Evolutionary conservation across 2,888 invertebrate genomes (phyloP), one percentile per base, ranked within the genome.

Genomic region (Myopa tessellatipennis): DNA sequence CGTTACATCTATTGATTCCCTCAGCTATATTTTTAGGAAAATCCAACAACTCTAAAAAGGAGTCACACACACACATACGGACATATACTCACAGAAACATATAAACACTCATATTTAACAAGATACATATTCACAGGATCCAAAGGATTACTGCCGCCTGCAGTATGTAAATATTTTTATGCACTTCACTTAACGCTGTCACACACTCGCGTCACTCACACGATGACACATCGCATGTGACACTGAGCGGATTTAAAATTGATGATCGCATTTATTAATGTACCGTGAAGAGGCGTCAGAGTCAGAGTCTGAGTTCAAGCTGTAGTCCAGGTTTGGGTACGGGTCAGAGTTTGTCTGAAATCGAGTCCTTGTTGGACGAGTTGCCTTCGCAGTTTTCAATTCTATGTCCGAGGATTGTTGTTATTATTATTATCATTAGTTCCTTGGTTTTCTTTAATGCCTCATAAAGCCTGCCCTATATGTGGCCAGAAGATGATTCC

Each of bases 191-290:
- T n/a, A 10, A 58, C 58, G n/a, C 14, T 6, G n/a, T 16, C n/a
- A 58, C 58, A 2, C n/a, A 58, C n/a, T 6, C 34, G 61, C 34
- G n/a, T 4, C 34, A 14, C 26, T 1, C 69, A 50, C 69, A 69
- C 26, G 36, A n/a, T 45, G 45, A 50, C 45, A 52, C 45, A 68
- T 52, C 4, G 52, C 16, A n/a, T n/a, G 50, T 50, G 26, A 61
- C 73, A 61, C 61, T 45, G 63, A 63, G 34, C 50, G 26, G 55
- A 40, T 67, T 38, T 40, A 60, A 58, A 67, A 68, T 68, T 75
- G 68, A 75, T 68, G 68, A 68, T 75, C 38, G 45, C 45, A 52
- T 52, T 26, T 75, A 34, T 40, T 40, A 74, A 75, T 55, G 68
- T n/a, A 55, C 18, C 68, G 40, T 75, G 75, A 67, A 75, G 26